Conservation (phyloP, 2,113 vertebrate genomes). For the Bettongia penicillata region DNA sequence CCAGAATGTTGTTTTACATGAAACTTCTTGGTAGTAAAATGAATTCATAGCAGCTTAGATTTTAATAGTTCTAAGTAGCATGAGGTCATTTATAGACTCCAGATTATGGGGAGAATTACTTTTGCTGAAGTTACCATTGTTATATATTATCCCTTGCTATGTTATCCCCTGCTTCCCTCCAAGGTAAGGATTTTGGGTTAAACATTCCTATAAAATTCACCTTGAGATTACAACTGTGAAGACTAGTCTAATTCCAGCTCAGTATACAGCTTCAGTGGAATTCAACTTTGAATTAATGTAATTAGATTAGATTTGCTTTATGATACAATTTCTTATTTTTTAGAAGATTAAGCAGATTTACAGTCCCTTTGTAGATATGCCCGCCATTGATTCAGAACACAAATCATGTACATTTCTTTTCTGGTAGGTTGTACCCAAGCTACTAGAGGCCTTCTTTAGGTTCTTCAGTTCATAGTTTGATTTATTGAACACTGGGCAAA, state of each 20-base stretch:
- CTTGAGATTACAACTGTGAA: not conserved
- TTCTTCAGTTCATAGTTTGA: not conserved
- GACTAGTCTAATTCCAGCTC: slow-evolving; percentile 8
- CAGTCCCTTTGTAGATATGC: not conserved
- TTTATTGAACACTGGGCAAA: not conserved
- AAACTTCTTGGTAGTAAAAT: not conserved
- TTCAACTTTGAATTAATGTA: not conserved
- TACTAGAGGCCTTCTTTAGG: not conserved
- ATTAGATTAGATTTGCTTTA: not conserved
- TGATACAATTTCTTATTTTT: too few species aligned
- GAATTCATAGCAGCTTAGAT: not conserved
- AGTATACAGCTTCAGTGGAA: not conserved
- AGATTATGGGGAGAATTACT: not conserved
- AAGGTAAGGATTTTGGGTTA: not conserved
- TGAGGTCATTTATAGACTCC: not conserved
- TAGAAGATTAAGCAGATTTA: not conserved
- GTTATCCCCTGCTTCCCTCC: not conserved
- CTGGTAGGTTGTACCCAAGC: not conserved
- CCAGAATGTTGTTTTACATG: not conserved
- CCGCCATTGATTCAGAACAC: not conserved
- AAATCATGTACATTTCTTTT: not conserved
- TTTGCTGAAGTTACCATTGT: not conserved
- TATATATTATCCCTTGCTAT: too few species aligned
- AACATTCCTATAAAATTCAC: not conserved
- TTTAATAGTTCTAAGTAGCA: not conserved